Conservation (phyloP, 1,140 invertebrate species). For the Diuraphis noxia region DNA sequence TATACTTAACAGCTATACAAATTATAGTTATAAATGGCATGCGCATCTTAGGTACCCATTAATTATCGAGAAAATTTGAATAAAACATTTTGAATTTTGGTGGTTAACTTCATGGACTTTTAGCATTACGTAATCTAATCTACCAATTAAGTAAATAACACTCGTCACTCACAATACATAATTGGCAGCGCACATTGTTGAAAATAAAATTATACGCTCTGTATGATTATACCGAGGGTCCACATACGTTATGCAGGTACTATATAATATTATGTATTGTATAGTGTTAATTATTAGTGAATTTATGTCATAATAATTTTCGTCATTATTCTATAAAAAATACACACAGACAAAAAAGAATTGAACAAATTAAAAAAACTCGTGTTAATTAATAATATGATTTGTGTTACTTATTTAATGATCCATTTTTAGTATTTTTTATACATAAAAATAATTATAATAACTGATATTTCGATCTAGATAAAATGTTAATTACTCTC, state of each 20-base stretch:
- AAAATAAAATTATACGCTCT: background rate
- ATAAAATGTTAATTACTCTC: background rate
- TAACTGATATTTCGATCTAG: background rate
- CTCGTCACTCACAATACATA: background rate
- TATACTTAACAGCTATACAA: too few species aligned
- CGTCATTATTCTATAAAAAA: background rate
- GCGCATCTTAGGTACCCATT: background rate
- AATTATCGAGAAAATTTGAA: background rate
- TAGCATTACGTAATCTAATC: background rate
- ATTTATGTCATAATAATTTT: background rate
- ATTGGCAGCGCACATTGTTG: background rate
- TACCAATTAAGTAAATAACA: background rate
- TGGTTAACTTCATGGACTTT: background rate
- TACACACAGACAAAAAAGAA: background rate
- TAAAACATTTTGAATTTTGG: background rate
- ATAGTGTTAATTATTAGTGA: background rate
- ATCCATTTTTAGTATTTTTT: too few species aligned
- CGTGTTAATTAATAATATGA: background rate
- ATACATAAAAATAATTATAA: too few species aligned
- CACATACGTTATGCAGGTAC: background rate
- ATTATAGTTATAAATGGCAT: background rate
- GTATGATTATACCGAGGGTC: fast-evolving
- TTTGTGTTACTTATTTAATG: background rate
- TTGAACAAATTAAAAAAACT: background rate
- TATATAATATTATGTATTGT: background rate